Evolutionary conservation across 2,888 invertebrate genomes (phyloP), one percentile per base, ranked within the genome.

Genomic region (Dolichomitus sp.): DNA sequence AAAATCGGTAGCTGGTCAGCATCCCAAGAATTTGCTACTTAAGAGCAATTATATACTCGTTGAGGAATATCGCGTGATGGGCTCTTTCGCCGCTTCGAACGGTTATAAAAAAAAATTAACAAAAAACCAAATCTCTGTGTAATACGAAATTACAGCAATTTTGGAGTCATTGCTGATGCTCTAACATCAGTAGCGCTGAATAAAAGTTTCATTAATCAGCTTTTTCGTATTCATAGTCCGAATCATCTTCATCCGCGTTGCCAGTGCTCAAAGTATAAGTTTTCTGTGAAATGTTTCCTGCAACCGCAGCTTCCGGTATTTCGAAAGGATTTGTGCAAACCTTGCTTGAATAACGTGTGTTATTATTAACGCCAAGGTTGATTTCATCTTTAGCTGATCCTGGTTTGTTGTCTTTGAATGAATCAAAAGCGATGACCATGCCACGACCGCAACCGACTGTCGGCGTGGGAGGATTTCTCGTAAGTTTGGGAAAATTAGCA

Each of bases 31-130:
- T 70, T 57, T 42, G 14, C 42, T 42, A 27, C 12, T 68, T 37
- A 54, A 23, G 54, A 17, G 17, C 70, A 57, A 57, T 42, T 57
- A 42, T 57, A 57, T 30, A 54, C 42, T 57, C 70, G 57, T 57
- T 42, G 69, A n/a, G 30, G 19, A n/a, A 30, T 70, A 70, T 70
- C 70, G 70, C 70, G 70, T 70, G 70, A 57, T 69, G 69, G 69
- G 40, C 54, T 69, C 40, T 54, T 54, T 42, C 42, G 11, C 12
- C 54, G 27, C 54, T n/a, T 27, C 7, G 23, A 17, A 14, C 40
- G 33, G n/a, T 52, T 40, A 17, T n/a, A 30, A 57, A 14, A 42
- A 42, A 23, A 27, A 42, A 27, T 37, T 37, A 7, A 37, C 9
- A 14, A 9, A 37, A 37, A 37, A 9, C 37, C 9, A 37, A 37